These are phyloP conservation scores for Protobothrops mucrosquamatus DNA, from an alignment of 2,113 vertebrate genomes.

Conservation along the genomic window DNA sequence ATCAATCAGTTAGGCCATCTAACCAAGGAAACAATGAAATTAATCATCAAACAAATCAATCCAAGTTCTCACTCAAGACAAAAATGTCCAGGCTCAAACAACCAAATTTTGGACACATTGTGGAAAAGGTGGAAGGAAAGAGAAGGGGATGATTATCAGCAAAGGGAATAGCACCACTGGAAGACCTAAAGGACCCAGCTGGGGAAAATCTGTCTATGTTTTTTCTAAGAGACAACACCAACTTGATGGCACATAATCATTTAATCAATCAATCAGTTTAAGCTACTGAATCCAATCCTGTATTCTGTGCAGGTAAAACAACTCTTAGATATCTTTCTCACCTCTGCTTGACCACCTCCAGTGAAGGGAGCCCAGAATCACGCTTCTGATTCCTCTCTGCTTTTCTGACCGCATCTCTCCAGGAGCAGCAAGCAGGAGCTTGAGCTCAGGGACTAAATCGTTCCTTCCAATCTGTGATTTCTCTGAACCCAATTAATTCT, in stretches of 20 bases:
- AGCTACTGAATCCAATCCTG: neutral
- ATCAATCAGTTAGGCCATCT: neutral
- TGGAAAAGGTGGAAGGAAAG: neutral
- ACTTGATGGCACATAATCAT: neutral
- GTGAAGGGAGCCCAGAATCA: neutral
- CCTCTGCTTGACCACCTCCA: neutral
- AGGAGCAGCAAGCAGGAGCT: neutral
- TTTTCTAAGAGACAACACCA: neutral
- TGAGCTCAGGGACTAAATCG: neutral
- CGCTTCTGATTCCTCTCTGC: neutral
- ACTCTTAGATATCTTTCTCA: neutral
- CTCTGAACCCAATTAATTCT: neutral
- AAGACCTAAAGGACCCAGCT: neutral
- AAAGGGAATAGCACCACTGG: neutral
- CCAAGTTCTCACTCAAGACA: neutral
- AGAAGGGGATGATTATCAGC: neutral
- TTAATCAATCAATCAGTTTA: neutral
- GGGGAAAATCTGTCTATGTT: neutral
- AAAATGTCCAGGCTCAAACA: neutral
- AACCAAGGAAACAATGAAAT: neutral
- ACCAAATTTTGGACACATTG: neutral
- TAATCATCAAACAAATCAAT: neutral
- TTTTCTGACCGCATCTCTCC: neutral
- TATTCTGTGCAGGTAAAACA: neutral
- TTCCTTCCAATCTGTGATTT: neutral